Base-by-base conservation (phyloP, 1,140 invertebrate genomes). In the Lepidurus couesii region DNA sequence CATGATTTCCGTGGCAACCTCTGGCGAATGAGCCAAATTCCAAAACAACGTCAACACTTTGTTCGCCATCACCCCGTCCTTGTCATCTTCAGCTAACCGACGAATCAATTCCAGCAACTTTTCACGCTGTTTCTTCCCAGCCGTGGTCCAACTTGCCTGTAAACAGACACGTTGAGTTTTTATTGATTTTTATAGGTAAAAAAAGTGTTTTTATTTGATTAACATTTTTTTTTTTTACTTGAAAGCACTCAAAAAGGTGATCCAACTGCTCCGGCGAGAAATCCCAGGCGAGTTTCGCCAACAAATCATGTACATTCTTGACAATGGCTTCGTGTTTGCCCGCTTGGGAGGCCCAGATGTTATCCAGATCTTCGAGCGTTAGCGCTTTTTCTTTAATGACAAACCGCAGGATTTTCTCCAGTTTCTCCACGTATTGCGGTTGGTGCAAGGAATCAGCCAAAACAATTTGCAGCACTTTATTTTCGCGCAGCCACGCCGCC, bases 21-120 rank as follows among this genome's bases (percentile, higher is more conserved):
- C 96, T 83, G 96, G 93, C 77, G 94, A 95, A 86, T 98, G 96
- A 24, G 96, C 96, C 83, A 99, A 88, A 84, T 96, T 97, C 97
- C 97, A 99, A 84, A 99, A 93, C 21, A 99, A 87, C 77, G 95
- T 95, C 80, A 99, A 87, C n/a, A 98, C 95, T 89, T 98, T 99
- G 84, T 97, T 93, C 75, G 97, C 96, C 96, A 99, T 98, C 16
- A 98, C 94, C 79, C 97, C 97, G 86, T 98, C 96, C 85, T 98
- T 98, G 86, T 99, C 97, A 86, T 98, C 97, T 86, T 99, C 97
- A 21, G 97, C 96, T 78, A 99, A 86, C 82, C 96, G 88, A 79
- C 97, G 89, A 82, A 98, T 99, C 79, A 99, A 88, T 87, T 99
- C 97, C 78, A 99, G 86, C 75, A 98, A 87, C 84, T 97, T 95